Base-by-base conservation (phyloP, 92 coral and sea anemone species). In the Epizoanthus fatuus region DNA sequence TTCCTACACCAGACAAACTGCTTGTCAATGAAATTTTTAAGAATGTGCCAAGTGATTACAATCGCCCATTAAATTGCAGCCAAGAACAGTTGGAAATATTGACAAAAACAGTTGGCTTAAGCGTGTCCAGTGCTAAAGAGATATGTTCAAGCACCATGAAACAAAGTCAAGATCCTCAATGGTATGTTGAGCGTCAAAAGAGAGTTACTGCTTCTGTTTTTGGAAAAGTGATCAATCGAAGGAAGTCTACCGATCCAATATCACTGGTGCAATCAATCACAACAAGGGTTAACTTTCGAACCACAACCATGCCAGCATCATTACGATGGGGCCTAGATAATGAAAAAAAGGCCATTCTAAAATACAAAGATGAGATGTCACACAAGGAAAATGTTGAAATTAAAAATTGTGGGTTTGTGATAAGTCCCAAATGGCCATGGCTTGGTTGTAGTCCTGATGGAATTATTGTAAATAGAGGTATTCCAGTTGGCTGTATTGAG, bases 361-460 rank as follows among this genome's bases (percentile, higher is more conserved):
- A 88, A 14, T 92, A 85, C 64, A 40, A 52, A 12, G 47, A 84
- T 25, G 56, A 57, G 17, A 16, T 74, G 63, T 71, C 22, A 39
- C 15, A 9, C 25, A 64, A 53, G 74, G 89, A 40, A 54, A 40
- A 76, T 51, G 22, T 62, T 40, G 72, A 14, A 52, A 40, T 83
- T 40, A 72, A 45, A 60, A 74, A 53, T 73, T 86, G 90, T 84
- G 91, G 93, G 19, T 63, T 89, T 4, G 92, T 89, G 64, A 70
- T 93, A 4, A 67, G 77, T 59, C 80, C 79, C 6, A 87, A 56
- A 42, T 81, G 84, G 82, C 79, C 89, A 66, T 77, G 75, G 72
- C 87, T 89, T 49, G 92, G 91, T 47, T 81, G 93, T 20, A 89
- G 90, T 54, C 91, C 93, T 49, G 96, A 90, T 83, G 88, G 96